A percentile compares a stretch with the other conserved stretches of the same genome.
Conservation (phyloP, 2,113 vertebrate genomes). For the Silurus glanis region DNA sequence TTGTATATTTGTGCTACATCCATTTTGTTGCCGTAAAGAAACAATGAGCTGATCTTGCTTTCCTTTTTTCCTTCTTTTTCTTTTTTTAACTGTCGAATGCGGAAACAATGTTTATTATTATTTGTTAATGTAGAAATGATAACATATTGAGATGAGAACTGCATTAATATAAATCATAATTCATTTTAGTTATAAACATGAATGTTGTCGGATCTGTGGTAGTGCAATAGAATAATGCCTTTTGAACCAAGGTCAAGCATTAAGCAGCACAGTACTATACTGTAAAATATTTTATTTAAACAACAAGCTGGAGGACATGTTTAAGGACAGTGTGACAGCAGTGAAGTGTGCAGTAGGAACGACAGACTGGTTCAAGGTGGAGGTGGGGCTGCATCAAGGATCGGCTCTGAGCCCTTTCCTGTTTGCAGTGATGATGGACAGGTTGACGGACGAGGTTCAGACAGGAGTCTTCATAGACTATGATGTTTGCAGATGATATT, state of each 20-base stretch:
- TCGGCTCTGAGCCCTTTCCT: too few species aligned
- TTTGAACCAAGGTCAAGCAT: background rate
- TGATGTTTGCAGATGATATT: too few species aligned
- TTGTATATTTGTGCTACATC: background rate
- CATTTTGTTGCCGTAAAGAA: background rate
- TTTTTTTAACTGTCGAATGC: background rate
- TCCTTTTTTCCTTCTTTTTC: background rate
- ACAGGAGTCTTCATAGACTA: too few species aligned
- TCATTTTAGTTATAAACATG: background rate
- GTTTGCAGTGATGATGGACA: too few species aligned
- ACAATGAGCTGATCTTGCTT: background rate
- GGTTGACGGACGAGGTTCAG: too few species aligned
- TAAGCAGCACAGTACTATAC: too few species aligned
- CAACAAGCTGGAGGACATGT: too few species aligned
- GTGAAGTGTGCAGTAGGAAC: too few species aligned
- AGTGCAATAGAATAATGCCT: background rate
- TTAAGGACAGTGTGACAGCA: too few species aligned
- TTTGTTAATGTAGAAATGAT: background rate
- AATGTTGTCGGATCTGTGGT: background rate
- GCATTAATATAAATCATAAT: background rate
- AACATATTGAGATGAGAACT: background rate
- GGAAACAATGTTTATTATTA: background rate
- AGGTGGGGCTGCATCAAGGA: too few species aligned
- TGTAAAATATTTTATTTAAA: too few species aligned
- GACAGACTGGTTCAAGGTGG: too few species aligned